Evolutionary conservation across 2,888 invertebrate species (phyloP), one percentile per base, ranked within the genome.

Genomic region (Criorhina ranunculi): DNA sequence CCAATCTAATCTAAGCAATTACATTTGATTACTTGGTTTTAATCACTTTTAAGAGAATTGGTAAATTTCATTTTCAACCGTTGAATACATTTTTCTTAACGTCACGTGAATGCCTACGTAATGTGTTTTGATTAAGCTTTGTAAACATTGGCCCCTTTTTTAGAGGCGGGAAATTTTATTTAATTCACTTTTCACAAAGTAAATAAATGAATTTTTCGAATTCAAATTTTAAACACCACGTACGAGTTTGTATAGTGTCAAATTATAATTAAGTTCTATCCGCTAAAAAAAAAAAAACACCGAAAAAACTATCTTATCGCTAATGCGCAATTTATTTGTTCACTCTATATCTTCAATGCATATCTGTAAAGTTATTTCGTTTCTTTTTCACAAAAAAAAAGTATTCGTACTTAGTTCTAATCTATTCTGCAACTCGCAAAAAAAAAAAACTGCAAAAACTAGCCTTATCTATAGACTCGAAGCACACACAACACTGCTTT

Each of bases 231-330:
- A 44, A 8, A 31, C 3, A 17, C 19, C 35, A 3, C n/a, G 24
- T 5, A n/a, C 4, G n/a, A n/a, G n/a, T n/a, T n/a, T n/a, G n/a
- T n/a, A 33, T 11, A 19, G n/a, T 49, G 19, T 0, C 49, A 49
- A 35, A 8, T 49, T 49, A 12, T n/a, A n/a, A 24, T 35, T 19
- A 64, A 24, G 24, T 24, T 24, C 24, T 24, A 24, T 24, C 9
- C 64, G 11, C 44, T 49, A 0, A 19, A 49, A 60, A 44, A 40
- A 2, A 12, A 33, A 17, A 49, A 64, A 9, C 1, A 31, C 31
- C 31, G 33, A 62, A 24, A 55, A 75, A 75, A 75, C 75, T 75
- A 75, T 75, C 75, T 75, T 75, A 75, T 75, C 75, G 57, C 55
- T n/a, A 19, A 44, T 24, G 62, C 42, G 44, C 44, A 17, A 33